Evolutionary conservation across 2,888 invertebrate genomes (phyloP), one percentile per base, ranked within the genome.

Genomic region (Erebia epiphron): DNA sequence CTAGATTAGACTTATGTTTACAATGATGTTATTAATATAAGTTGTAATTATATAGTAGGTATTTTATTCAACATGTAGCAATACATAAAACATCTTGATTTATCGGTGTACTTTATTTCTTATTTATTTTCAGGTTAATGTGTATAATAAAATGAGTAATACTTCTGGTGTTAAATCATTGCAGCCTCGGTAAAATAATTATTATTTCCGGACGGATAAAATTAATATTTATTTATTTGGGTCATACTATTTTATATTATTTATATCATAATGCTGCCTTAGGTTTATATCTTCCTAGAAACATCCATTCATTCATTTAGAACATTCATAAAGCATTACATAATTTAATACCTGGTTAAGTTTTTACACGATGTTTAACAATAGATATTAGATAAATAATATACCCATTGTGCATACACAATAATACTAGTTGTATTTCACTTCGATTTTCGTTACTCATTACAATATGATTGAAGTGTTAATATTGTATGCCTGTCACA

Each of bases 41-140:
- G 21, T 21, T 21, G 21, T 21, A 35, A 35, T 35, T 35, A 35
- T 35, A 35, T 26, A 26, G 26, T 2, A 26, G 4, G 10, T 46
- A 57, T 57, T 35, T 4, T 26, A 35, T 16, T 11, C 35, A 14
- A 14, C 14, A 18, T 10, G 0, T 9, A 10, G 9, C 13, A 58
- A 60, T 18, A 60, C 41, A 16, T 60, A 60, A 43, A 43, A 43
- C 43, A 61, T 46, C 4, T 61, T 61, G 43, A 43, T 61, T 61
- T 61, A 61, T 61, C 9, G 35, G 57, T 35, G 14, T 58, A 18
- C 11, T 11, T 13, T 43, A 10, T 11, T 61, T 61, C 18, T 43
- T 43, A 60, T 41, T 60, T 61, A 43, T 61, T 46, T 18, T 10
- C 8, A 54, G 18, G 43, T 58, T 58, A 9, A 58, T 43, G 43